Conservation (phyloP, 2,797 vertebrate genomes). For the Monodelphis domestica region DNA sequence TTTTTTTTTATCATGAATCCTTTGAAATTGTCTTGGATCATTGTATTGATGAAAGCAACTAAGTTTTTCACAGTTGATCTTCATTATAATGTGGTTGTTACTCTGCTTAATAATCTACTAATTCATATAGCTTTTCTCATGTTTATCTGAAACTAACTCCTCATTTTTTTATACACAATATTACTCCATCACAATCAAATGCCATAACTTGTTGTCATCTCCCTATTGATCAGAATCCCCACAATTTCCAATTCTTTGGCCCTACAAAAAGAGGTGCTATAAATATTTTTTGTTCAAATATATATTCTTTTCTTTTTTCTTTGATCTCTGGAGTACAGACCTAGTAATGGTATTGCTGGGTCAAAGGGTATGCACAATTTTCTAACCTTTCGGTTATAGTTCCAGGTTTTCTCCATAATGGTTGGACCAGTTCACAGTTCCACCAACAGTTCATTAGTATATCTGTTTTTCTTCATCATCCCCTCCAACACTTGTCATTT, state of each 20-base stretch:
- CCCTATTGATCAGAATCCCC: neutral
- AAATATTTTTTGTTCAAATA: neutral
- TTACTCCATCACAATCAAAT: neutral
- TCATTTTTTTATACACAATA: neutral
- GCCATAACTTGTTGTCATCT: neutral
- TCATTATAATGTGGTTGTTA: neutral
- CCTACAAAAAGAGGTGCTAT: neutral
- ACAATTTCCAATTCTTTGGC: neutral
- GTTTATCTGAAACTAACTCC: neutral
- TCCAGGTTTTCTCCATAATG: no score
- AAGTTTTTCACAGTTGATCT: neutral
- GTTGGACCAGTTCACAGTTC: no score
- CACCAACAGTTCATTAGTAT: no score
- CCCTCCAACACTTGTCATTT: no score
- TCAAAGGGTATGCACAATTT: no score
- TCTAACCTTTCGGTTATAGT: no score
- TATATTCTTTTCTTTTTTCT: neutral
- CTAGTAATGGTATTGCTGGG: neutral
- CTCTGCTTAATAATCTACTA: neutral
- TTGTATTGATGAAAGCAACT: neutral
- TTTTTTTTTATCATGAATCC: neutral
- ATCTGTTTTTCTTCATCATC: no score
- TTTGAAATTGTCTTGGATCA: neutral
- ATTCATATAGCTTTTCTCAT: neutral
- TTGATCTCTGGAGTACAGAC: neutral